A percentile compares a stretch with the other conserved stretches of the same genome.
These are phyloP conservation scores for Sebastes flavidus DNA, from an alignment of 2,797 vertebrate genomes.

Conservation along the genomic window DNA sequence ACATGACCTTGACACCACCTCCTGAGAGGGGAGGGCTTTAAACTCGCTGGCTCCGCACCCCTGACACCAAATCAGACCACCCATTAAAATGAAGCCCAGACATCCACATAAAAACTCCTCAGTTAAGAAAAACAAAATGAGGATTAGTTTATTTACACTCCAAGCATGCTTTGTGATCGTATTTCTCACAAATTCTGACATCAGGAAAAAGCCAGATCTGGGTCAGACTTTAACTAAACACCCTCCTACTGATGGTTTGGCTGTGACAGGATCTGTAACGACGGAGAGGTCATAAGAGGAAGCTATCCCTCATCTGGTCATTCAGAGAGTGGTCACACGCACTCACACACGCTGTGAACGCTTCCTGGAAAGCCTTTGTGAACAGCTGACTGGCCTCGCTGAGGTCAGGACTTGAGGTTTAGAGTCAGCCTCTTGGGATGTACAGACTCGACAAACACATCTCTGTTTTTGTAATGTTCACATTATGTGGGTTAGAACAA, in stretches of 20 bases:
- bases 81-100: constrained; percentile 28
- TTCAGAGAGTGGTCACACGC: constrained; percentile 1
- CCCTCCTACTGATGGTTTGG: constrained; percentile 4
- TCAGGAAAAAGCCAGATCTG: background rate
- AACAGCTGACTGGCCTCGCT: constrained; percentile 39
- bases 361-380: constrained; percentile 41
- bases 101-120: background rate
- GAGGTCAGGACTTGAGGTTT: constrained; percentile 14
- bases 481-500: constrained; percentile 53
- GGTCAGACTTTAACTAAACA: constrained; percentile 25
- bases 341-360: constrained; percentile 8
- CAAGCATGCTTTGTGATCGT: constrained; percentile 8
- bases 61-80: constrained; percentile 35
- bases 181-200: constrained; percentile 27
- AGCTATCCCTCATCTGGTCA: constrained; percentile 54
- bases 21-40: constrained; percentile 19
- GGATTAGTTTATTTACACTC: constrained; percentile 27
- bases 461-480: constrained; percentile 30
- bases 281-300: constrained; percentile 49
- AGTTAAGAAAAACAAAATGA: constrained; percentile 13
- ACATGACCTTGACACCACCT: constrained; percentile 56
- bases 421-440: constrained; percentile 18
- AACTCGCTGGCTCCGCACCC: constrained; percentile 24
- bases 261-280: background rate
- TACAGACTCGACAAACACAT: constrained; percentile 9